phyloP scores from a whole-genome alignment of 2,888 invertebrate genomes.

The Caenorhabditis drosophilae region DNA sequence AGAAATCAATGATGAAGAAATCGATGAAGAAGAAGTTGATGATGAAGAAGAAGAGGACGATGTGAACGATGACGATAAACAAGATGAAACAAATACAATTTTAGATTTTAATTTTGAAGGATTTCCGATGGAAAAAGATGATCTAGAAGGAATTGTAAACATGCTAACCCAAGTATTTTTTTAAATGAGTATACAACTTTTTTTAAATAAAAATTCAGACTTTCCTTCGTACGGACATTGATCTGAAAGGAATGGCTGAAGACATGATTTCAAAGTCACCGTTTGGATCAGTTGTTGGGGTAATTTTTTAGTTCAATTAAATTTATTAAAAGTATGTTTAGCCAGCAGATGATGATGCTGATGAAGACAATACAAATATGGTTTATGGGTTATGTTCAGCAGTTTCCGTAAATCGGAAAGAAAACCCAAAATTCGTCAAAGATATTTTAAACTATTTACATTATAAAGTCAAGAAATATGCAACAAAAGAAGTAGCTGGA shows the following conservation, averaged over 20 bases:
- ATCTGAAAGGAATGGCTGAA: constrained; percentile 51
- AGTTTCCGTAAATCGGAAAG: constrained; percentile 8
- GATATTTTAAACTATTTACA: constrained; percentile 35
- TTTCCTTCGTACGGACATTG: constrained; percentile 60
- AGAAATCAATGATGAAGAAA: constrained; percentile 22
- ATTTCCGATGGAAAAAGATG: constrained; percentile 54
- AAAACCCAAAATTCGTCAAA: constrained; percentile 39
- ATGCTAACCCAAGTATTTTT: constrained; percentile 60
- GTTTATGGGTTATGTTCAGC: constrained; percentile 48
- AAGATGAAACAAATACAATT: constrained; percentile 22
- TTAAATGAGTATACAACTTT: background rate
- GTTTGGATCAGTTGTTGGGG: constrained; percentile 41
- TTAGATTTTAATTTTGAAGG: constrained; percentile 63
- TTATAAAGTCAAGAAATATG: constrained; percentile 51
- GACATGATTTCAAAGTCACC: constrained; percentile 53
- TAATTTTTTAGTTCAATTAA: constrained; percentile 4
- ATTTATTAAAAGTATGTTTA: constrained; percentile 11
- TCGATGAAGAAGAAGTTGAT: constrained; percentile 14
- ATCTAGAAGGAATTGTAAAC: constrained; percentile 57
- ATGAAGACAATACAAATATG: constrained; percentile 42
- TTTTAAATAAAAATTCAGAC: constrained; percentile 51
- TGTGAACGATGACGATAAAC: constrained; percentile 2
- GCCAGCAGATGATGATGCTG: constrained; percentile 55
- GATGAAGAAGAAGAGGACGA: constrained; percentile 13
- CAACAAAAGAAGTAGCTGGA: constrained; percentile 38